Evolutionary conservation across 2,888 invertebrate species (phyloP).

Genomic region (Clusia tigrina): DNA sequence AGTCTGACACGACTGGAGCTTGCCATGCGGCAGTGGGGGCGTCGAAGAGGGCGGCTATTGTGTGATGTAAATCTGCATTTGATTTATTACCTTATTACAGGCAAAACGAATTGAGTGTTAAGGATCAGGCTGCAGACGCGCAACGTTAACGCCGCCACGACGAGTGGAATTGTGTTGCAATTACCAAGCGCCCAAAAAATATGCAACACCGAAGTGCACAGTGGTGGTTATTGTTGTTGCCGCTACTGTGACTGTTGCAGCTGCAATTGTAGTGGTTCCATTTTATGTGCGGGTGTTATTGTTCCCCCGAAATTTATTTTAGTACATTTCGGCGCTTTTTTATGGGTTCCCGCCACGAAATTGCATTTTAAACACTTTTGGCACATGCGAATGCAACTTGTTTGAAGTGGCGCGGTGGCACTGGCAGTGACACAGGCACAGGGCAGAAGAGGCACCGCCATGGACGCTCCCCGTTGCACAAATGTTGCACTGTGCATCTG

Average conservation of each 20-base stretch:
- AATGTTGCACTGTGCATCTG: background rate
- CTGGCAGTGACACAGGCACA: too few relatives aligned
- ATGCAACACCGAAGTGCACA: too few relatives aligned
- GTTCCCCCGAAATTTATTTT: background rate
- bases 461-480: background rate
- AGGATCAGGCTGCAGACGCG: background rate
- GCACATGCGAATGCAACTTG: background rate
- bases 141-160: too few relatives aligned
- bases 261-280: background rate
- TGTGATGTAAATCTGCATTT: constrained; percentile 9
- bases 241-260: background rate
- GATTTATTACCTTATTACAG: constrained; percentile 10
- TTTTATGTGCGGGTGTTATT: background rate
- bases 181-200: too few relatives aligned
- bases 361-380: background rate
- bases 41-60: too few relatives aligned
- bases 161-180: too few relatives aligned
- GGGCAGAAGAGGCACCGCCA: too few relatives aligned
- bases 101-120: too few relatives aligned
- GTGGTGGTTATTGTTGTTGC: too few relatives aligned
- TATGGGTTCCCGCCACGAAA: background rate
- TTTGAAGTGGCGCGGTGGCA: background rate
- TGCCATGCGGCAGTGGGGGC: background rate
- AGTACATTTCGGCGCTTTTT: background rate
- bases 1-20: background rate